Conservation (phyloP, 2,888 invertebrate genomes). For the Pristionchus exspectatus region DNA sequence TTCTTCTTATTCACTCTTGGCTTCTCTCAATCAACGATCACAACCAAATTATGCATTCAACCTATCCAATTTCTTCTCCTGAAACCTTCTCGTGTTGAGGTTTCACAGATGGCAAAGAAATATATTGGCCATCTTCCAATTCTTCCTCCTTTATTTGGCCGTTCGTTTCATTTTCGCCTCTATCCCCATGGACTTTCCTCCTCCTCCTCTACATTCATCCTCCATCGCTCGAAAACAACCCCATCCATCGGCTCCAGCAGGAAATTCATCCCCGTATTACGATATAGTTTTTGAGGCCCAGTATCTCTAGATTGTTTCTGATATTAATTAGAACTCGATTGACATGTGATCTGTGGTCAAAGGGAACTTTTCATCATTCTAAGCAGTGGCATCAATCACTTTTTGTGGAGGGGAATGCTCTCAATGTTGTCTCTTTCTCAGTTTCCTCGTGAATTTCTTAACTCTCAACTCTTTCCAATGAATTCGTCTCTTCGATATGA, state of each 20-base stretch:
- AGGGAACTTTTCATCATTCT: not conserved
- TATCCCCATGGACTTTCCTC: conserved; percentile 21
- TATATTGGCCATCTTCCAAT: not conserved
- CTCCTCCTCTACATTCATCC: conserved; percentile 37
- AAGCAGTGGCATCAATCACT: conserved; percentile 5
- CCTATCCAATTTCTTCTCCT: not conserved
- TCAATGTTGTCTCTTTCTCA: conserved; percentile 8
- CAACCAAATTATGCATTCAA: not conserved
- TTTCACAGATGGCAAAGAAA: not conserved
- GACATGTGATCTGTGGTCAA: not conserved
- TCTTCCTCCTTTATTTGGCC: conserved; percentile 5
- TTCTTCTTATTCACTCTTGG: not conserved
- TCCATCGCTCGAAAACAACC: conserved; percentile 39
- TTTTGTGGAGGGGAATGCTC: not conserved
- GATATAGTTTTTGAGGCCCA: not conserved
- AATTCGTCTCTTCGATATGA: not conserved
- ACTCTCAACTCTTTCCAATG: not conserved
- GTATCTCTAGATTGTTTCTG: no score
- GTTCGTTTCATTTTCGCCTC: conserved; percentile 22
- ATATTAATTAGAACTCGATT: not conserved
- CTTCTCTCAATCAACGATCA: conserved; percentile 3
- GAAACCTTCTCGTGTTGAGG: not conserved
- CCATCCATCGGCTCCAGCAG: not conserved
- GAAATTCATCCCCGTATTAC: not conserved
- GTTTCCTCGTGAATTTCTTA: not conserved